Conservation (phyloP, 2,797 vertebrate species). For the Myotis findleyi region DNA sequence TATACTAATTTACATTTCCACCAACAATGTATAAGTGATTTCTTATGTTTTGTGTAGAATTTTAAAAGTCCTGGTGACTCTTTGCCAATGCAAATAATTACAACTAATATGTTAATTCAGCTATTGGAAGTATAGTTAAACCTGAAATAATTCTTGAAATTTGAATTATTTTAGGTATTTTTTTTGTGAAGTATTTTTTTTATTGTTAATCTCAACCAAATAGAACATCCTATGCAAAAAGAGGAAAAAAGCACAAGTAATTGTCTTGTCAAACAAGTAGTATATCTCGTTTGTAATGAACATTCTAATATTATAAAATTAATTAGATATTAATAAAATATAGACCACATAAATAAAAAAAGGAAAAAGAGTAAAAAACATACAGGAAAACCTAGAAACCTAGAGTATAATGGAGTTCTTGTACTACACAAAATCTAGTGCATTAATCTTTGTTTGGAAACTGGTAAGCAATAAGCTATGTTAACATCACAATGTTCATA, state of each 20-base stretch:
- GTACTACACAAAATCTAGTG: not conserved
- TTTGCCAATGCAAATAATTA: slow-evolving; percentile 18
- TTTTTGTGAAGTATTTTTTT: not conserved
- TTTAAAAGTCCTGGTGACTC: slow-evolving; percentile 40
- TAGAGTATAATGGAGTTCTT: not conserved
- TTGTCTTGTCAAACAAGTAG: not conserved
- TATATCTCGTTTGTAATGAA: slow-evolving; percentile 26
- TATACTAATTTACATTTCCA: not conserved
- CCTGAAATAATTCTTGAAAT: not conserved
- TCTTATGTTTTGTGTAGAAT: not conserved
- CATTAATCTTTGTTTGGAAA: not conserved
- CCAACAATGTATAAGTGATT: not conserved
- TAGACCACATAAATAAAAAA: not conserved
- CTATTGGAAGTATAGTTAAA: slow-evolving; percentile 9
- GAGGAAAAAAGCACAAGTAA: not conserved
- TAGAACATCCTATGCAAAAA: not conserved
- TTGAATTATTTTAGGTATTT: not conserved
- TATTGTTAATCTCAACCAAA: not conserved
- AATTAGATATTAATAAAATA: slow-evolving; percentile 6
- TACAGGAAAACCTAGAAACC: not conserved
- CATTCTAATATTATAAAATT: slow-evolving; percentile 57
- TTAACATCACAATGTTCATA: not conserved
- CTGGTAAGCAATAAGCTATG: not conserved
- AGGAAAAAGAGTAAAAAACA: not conserved
- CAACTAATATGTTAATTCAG: not conserved